Evolutionary conservation across 2,797 vertebrate genomes (phyloP).

Genomic region (Lutjanus argentimaculatus): DNA sequence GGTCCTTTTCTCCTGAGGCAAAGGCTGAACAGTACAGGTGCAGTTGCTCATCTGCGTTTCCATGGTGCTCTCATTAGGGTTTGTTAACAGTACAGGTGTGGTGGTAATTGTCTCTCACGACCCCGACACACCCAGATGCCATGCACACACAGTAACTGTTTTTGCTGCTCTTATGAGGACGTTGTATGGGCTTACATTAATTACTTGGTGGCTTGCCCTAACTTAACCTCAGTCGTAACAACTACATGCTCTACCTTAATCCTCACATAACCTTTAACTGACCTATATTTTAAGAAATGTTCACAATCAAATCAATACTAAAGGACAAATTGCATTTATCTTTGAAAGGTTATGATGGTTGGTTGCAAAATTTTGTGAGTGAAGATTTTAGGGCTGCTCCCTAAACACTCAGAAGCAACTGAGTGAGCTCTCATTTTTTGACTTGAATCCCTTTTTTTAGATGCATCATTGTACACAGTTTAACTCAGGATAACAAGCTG

Average conservation of each 20-base stretch:
- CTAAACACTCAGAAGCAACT: background rate
- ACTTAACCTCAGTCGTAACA: constrained; percentile 21
- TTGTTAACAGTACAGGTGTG: constrained; percentile 84
- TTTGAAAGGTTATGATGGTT: too few species aligned
- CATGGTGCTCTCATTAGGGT: constrained; percentile 80
- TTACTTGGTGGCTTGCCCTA: constrained; percentile 5
- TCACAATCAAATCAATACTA: background rate
- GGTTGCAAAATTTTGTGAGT: too few species aligned
- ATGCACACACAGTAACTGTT: constrained; percentile 15
- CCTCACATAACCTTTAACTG: background rate
- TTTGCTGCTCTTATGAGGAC: constrained; percentile 25
- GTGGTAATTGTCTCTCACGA: constrained; percentile 74
- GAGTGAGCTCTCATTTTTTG: background rate
- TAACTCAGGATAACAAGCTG: background rate
- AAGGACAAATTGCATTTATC: too few species aligned
- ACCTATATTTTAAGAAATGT: background rate
- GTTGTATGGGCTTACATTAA: background rate
- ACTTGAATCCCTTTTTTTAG: background rate
- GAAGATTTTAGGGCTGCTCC: background rate
- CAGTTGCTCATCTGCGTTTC: constrained; percentile 77
- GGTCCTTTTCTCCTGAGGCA: constrained; percentile 57
- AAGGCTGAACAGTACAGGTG: constrained; percentile 74
- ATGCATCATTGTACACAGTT: background rate
- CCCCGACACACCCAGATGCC: constrained; percentile 59
- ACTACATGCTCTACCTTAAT: background rate